Conservation (phyloP, 2,797 vertebrate genomes). For the Gadopsis marmoratus region DNA sequence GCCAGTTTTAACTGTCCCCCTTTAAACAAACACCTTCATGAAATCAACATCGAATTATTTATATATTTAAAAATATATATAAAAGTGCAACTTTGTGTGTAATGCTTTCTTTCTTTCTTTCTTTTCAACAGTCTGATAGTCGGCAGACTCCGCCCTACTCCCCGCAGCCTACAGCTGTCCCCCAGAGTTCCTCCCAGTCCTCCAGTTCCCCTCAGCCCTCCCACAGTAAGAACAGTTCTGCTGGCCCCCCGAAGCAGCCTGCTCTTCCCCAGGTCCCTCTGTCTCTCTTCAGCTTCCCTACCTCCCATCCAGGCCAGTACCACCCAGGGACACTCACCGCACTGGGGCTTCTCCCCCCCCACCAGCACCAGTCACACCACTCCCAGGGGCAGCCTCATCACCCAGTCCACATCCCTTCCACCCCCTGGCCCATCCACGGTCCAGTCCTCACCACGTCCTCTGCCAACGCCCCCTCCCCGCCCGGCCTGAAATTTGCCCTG, state of each 20-base stretch:
- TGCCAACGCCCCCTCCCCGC: conserved; percentile 82
- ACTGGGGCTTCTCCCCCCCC: conserved; percentile 91
- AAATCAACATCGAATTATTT: not conserved
- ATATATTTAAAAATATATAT: not conserved
- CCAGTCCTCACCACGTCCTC: conserved; percentile 89
- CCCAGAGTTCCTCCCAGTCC: conserved; percentile 89
- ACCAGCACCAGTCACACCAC: conserved; percentile 85
- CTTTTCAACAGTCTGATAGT: conserved; percentile 90
- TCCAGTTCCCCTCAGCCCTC: conserved; percentile 89
- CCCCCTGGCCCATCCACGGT: conserved; percentile 94
- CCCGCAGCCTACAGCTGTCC: conserved; percentile 89
- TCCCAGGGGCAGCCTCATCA: conserved; percentile 77
- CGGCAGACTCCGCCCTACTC: conserved; percentile 94
- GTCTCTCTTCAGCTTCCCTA: conserved; percentile 92
- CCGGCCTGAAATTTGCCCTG: conserved; percentile 87
- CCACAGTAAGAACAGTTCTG: conserved; percentile 83
- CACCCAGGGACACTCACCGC: conserved; percentile 87
- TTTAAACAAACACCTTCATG: not conserved
- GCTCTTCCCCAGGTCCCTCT: conserved; percentile 87
- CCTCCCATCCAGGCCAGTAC: conserved; percentile 91
- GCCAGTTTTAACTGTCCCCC: not conserved
- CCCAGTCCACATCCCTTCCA: conserved; percentile 84
- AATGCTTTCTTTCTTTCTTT: not conserved
- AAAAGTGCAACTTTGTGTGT: not conserved
- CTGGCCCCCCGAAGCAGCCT: conserved; percentile 70